A percentile compares a stretch with the other conserved stretches of the same genome.
These are phyloP conservation scores for Neoniphon sammara DNA, from an alignment of 2,797 vertebrate genomes.

Conservation along the genomic window DNA sequence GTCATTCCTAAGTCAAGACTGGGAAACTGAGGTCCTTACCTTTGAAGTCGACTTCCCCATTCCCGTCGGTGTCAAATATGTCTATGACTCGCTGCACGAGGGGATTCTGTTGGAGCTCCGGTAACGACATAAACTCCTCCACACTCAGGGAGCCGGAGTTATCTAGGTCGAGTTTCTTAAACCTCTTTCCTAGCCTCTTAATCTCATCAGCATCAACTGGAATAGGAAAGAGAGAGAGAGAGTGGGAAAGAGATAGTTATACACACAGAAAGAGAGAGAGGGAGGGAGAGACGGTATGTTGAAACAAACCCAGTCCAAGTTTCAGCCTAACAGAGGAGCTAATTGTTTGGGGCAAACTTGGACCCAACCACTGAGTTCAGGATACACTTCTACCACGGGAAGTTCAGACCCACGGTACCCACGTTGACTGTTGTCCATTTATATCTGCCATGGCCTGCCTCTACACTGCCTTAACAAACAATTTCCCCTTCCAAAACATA, in stretches of 20 bases:
- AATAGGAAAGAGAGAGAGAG: slow-evolving; percentile 23
- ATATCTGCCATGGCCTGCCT: not conserved
- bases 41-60: slow-evolving; percentile 99
- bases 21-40: slow-evolving; percentile 79
- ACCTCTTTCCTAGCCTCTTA: slow-evolving; percentile 99
- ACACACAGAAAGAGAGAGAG: not conserved
- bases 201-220: slow-evolving; percentile 99
- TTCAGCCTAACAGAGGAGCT: not conserved
- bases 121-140: slow-evolving; percentile 99
- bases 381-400: not conserved
- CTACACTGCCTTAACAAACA: not conserved
- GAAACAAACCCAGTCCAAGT: not conserved
- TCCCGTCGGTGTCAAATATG: slow-evolving; percentile 99
- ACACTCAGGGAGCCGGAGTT: slow-evolving; percentile 99
- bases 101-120: slow-evolving; percentile 98
- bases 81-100: slow-evolving; percentile 99
- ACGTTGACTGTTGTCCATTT: not conserved
- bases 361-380: not conserved
- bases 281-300: not conserved
- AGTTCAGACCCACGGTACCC: not conserved
- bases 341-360: not conserved
- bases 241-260: slow-evolving; percentile 24
- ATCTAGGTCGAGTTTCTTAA: slow-evolving; percentile 99
- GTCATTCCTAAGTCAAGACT: too few species aligned
- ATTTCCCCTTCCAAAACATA: rapidly evolving